Conservation (phyloP, 64 coral and sea anemone genomes). For the Dendronephthya gigantea region DNA sequence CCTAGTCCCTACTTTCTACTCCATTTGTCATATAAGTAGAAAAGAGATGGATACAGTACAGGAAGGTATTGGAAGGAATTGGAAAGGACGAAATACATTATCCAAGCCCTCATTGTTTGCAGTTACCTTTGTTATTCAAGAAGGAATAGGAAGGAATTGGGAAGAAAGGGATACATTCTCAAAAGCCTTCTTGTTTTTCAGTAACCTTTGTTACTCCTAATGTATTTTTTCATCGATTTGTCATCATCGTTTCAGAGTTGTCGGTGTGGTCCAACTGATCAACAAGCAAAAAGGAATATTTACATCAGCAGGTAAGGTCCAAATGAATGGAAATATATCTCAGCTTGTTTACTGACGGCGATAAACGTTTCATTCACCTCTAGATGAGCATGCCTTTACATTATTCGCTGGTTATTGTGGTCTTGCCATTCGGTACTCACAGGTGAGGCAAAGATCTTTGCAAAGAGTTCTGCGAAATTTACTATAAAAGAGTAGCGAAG, state of each 20-base stretch:
- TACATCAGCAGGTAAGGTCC: constrained; percentile 51
- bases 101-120: too few species aligned
- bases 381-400: constrained; percentile 71
- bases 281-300: constrained; percentile 81
- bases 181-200: too few species aligned
- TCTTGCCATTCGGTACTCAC: constrained; percentile 81
- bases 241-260: constrained; percentile 43
- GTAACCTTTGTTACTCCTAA: too few species aligned
- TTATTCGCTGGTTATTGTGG: constrained; percentile 93
- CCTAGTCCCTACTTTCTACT: background rate
- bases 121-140: too few species aligned
- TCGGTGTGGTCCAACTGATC: constrained; percentile 77
- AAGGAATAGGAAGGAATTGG: too few species aligned
- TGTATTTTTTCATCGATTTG: background rate
- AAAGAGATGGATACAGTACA: too few species aligned
- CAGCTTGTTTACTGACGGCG: background rate
- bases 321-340: background rate
- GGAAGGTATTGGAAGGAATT: too few species aligned
- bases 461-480: too few species aligned
- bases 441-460: constrained; percentile 33
- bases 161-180: too few species aligned
- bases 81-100: too few species aligned
- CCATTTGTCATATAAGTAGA: too few species aligned
- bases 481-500: too few species aligned
- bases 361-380: background rate